Conservation (phyloP, 2,888 invertebrate genomes). For the Drosophila pseudotakahashii region DNA sequence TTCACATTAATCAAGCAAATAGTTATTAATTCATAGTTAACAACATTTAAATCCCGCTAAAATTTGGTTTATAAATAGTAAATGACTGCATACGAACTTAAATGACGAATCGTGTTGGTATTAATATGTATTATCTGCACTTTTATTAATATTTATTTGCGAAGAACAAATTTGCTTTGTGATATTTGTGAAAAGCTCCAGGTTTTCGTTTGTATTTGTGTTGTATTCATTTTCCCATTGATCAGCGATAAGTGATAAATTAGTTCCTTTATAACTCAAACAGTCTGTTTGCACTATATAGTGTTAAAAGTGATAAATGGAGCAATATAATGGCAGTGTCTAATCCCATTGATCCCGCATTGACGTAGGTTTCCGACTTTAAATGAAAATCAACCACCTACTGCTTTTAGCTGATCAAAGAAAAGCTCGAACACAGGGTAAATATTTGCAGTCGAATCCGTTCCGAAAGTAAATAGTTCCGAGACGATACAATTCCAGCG, state of each 20-base stretch:
- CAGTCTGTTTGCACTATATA: conserved; percentile 22
- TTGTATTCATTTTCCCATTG: conserved; percentile 27
- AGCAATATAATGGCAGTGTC: conserved; percentile 19
- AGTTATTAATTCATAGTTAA: conserved; percentile 6
- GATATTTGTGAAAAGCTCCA: conserved; percentile 31
- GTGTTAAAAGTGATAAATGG: conserved; percentile 39
- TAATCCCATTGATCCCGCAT: conserved; percentile 37
- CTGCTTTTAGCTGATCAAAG: conserved; percentile 26
- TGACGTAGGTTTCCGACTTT: conserved; percentile 34
- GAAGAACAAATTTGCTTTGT: conserved; percentile 16
- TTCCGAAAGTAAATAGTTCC: conserved; percentile 21
- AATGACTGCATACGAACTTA: not conserved
- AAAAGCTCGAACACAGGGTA: conserved; percentile 11
- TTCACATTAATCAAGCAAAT: not conserved
- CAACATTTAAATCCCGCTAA: conserved; percentile 1
- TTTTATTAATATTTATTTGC: conserved; percentile 22
- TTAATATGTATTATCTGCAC: not conserved
- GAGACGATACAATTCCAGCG: conserved; percentile 9
- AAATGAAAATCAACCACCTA: conserved; percentile 12
- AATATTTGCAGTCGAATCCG: conserved; percentile 25
- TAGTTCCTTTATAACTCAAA: conserved; percentile 9
- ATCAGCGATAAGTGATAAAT: conserved; percentile 39
- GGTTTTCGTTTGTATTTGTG: conserved; percentile 3
- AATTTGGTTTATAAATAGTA: conserved; percentile 16
- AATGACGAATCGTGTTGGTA: not conserved